These are phyloP conservation scores for Eonycteris spelaea DNA, from an alignment of 2,113 vertebrate genomes.

Conservation along the genomic window DNA sequence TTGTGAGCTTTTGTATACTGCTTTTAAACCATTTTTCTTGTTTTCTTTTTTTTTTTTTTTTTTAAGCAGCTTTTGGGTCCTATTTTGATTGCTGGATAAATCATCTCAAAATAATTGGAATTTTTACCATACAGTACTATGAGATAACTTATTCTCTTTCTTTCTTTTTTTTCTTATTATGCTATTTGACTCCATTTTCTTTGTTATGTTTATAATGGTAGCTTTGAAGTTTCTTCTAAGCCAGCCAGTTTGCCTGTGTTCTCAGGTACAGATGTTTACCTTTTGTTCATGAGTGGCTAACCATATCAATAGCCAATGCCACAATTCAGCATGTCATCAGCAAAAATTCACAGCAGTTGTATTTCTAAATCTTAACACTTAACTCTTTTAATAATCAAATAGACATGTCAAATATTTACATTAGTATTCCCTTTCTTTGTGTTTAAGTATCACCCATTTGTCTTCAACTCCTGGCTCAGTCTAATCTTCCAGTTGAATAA, in stretches of 20 bases:
- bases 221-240: conserved; percentile 27
- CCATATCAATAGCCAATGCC: neutral
- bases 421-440: conserved; percentile 45
- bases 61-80: neutral
- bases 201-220: conserved; percentile 12
- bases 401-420: conserved; percentile 52
- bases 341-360: conserved; percentile 25
- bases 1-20: neutral
- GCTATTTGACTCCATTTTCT: conserved; percentile 42
- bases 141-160: neutral
- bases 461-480: neutral
- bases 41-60: neutral
- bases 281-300: conserved; percentile 3
- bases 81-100: neutral
- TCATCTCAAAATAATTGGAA: neutral
- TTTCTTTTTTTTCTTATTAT: neutral
- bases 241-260: neutral
- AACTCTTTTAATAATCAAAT: conserved; percentile 20
- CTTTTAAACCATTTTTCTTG: neutral
- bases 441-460: conserved; percentile 11
- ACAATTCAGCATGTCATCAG: conserved; percentile 8
- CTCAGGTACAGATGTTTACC: conserved; percentile 26
- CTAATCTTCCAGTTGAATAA: conserved; percentile 24
- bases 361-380: conserved; percentile 46
- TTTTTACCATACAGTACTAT: neutral